Conservation (phyloP, 2,113 vertebrate species). For the Proteles cristata region DNA sequence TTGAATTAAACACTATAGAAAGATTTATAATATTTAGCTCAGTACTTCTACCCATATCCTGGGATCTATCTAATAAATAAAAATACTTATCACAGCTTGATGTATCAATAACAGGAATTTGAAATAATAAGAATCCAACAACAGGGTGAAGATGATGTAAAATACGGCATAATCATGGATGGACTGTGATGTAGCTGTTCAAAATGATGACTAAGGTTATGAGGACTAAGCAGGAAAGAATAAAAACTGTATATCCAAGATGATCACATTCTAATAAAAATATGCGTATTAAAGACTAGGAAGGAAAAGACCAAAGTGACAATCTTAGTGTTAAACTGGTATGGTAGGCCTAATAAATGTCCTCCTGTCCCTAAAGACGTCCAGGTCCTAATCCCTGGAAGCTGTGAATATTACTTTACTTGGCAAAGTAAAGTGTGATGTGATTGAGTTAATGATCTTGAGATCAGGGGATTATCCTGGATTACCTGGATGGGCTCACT, state of each 20-base stretch:
- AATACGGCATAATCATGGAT: not conserved
- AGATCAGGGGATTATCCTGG: not conserved
- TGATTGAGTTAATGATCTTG: not conserved
- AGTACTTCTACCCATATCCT: not conserved
- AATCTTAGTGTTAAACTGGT: not conserved
- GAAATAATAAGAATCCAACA: slow-evolving; percentile 31
- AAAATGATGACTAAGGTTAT: not conserved
- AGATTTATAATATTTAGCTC: slow-evolving; percentile 35
- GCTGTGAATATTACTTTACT: not conserved
- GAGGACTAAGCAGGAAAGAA: slow-evolving; percentile 9
- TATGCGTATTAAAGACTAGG: not conserved
- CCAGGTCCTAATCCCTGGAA: not conserved
- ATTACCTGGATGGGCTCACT: not conserved
- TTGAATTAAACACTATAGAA: slow-evolving; percentile 35
- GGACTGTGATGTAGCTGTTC: slow-evolving; percentile 13
- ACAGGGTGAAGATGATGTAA: not conserved
- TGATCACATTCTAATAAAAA: slow-evolving; percentile 44
- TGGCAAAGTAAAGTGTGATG: not conserved
- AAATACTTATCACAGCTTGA: slow-evolving; percentile 36
- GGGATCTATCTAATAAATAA: not conserved
- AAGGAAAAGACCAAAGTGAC: slow-evolving; percentile 13
- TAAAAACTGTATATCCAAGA: not conserved
- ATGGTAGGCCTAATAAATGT: not conserved
- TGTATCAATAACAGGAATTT: slow-evolving; percentile 28
- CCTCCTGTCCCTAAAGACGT: not conserved